Evolutionary conservation across 2,888 invertebrate species (phyloP).

Genomic region (Acleris emargana): DNA sequence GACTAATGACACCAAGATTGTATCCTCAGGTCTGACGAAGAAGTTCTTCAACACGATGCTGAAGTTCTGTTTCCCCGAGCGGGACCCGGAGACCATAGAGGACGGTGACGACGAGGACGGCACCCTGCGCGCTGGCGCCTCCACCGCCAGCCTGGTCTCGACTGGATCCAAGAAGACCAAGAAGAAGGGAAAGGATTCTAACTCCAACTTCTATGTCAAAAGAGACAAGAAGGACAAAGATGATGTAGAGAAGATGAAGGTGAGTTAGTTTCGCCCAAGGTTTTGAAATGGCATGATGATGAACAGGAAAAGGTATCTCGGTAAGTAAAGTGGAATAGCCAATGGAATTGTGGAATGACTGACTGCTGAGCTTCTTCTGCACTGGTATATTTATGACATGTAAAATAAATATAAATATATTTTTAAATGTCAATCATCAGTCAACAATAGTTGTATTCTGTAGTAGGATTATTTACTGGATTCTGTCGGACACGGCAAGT

Average conservation of each 20-base stretch:
- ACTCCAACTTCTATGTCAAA: conserved; percentile 94
- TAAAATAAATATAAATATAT: too few species aligned
- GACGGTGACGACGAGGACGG: conserved; percentile 80
- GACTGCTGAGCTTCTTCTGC: too few species aligned
- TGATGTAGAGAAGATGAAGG: conserved; percentile 99
- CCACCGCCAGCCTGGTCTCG: conserved; percentile 64
- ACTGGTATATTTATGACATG: too few species aligned
- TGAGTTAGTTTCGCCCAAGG: conserved; percentile 46
- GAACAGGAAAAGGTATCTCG: not conserved
- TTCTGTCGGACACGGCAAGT: too few species aligned
- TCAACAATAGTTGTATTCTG: too few species aligned
- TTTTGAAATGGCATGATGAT: not conserved
- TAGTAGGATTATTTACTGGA: too few species aligned
- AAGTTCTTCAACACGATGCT: conserved; percentile 99
- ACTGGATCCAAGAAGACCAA: conserved; percentile 79
- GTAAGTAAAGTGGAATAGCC: too few species aligned
- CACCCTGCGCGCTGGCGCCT: conserved; percentile 65
- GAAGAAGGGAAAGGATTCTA: conserved; percentile 88
- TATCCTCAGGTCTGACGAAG: conserved; percentile 89
- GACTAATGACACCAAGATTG: not conserved
- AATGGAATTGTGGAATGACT: too few species aligned
- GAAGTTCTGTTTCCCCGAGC: conserved; percentile 98
- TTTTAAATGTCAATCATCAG: too few species aligned
- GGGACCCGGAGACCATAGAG: conserved; percentile 93
- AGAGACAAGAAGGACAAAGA: conserved; percentile 93